Base-by-base conservation (phyloP, 1,140 invertebrate genomes). In the Oryzaephilus surinamensis region DNA sequence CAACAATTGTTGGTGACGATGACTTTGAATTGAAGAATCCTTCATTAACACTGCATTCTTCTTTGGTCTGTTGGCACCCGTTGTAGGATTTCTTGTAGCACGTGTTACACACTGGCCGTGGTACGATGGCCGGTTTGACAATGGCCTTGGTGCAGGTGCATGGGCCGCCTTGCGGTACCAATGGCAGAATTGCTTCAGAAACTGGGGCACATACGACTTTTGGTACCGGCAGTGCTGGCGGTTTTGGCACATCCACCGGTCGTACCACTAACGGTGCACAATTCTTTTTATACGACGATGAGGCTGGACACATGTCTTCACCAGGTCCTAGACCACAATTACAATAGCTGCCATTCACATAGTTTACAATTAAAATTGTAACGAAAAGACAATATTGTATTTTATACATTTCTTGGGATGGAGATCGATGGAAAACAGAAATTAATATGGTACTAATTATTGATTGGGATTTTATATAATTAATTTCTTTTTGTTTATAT, bases 91-190 rank as follows among this genome's bases (percentile, higher is more conserved):
- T 21, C 15, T 19, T 13, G 29, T 30, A 31, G n/a, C 16, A 49
- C 2, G 36, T 13, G 6, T 17, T 4, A 28, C 51, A 53, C 4
- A 36, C 33, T 35, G 50, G 53, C 32, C 43, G 45, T 10, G 53
- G 53, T 4, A 55, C 40, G 3, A 44, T 14, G 6, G 53, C 53
- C 6, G 53, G 53, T 19, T 35, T 45, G 1, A 55, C 53, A 17
- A 52, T 43, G 7, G 41, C 37, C 11, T 42, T 43, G 13, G 40
- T 43, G 36, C 50, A 52, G 13, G 36, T 48, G 32, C 53, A 55
- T 10, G 51, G 45, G 19, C 51, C 50, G n/a, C 44, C 43, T 12
- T 49, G 19, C 12, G 53, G 53, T 27, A 26, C 36, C 12, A 55
- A 38, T 3, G 38, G n/a, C 13, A 32, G 33, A 1, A 46, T 11